Evolutionary conservation across 2,113 vertebrate genomes (phyloP), one percentile per base, ranked within the genome.

Genomic region (Lasiurus borealis): DNA sequence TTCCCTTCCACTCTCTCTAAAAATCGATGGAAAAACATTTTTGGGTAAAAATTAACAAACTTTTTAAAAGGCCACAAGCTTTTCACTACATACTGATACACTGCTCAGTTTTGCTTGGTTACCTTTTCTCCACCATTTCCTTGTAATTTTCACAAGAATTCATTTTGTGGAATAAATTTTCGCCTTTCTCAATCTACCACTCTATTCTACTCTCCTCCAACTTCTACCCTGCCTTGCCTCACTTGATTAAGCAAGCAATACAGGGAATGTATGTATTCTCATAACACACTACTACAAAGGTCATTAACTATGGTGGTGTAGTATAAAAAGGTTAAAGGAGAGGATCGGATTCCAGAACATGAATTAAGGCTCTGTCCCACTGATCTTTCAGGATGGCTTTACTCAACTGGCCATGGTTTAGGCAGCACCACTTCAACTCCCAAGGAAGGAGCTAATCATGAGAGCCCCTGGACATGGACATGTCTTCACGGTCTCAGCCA

Each of bases 111-210:
- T 8, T 76, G n/a, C 44, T 44, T 66, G 10, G 29, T 48, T 78
- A 82, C n/a, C 16, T 48, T 83, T 91, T 59, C 40, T 40, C 8
- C 21, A 8, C 73, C 6, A 59, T 12, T 88, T 88, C 25, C 29
- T 93, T 81, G 18, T 19, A 48, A 54, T 68, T 92, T 95, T 88
- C 69, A 92, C 15, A 82, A 36, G 34, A 92, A 94, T 82, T 81
- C 2, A 57, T 44, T 85, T 91, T 76, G 29, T 69, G 40, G 36
- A 68, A 93, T 57, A 18, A 19, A 57, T 80, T 78, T 91, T 62
- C 78, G 64, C 75, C 77, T 94, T 72, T 48, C 36, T 29, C 71
- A 71, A n/a, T 94, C 82, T 95, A 72, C 44, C 85, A 78, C 14
- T 69, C 64, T 76, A 52, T 87, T 84, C 31, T 71, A 71, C 66